These are phyloP conservation scores for Oryzaephilus surinamensis DNA, from an alignment of 1,140 invertebrate species.

Conservation along the genomic window DNA sequence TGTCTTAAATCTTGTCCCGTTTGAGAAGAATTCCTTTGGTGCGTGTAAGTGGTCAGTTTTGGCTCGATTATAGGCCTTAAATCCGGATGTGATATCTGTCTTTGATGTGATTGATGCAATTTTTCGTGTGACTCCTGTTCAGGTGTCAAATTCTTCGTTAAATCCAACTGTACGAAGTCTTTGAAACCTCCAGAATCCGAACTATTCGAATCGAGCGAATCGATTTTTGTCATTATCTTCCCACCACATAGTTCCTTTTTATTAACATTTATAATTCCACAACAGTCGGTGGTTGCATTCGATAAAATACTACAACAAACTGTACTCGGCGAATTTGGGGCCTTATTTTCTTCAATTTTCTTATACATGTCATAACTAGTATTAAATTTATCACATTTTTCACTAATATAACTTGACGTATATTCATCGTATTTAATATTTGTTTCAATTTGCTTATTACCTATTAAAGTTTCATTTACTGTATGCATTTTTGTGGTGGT, in stretches of 20 bases:
- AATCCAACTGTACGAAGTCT: conserved; percentile 31
- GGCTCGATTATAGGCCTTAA: conserved; percentile 22
- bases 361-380: conserved; percentile 15
- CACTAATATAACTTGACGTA: conserved; percentile 12
- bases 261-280: conserved; percentile 28
- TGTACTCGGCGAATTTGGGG: conserved; percentile 33
- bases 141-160: conserved; percentile 9
- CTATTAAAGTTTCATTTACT: conserved; percentile 3
- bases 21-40: conserved; percentile 29
- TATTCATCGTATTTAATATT: conserved; percentile 16
- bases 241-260: conserved; percentile 28
- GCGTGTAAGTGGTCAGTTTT: conserved; percentile 16
- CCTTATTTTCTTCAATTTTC: conserved; percentile 21
- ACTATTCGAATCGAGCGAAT: conserved; percentile 33
- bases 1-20: conserved; percentile 21
- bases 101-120: conserved; percentile 20
- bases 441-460: too few relatives aligned
- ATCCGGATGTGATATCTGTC: conserved; percentile 32
- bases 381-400: conserved; percentile 28
- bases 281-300: conserved; percentile 32
- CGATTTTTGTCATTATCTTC: conserved; percentile 31
- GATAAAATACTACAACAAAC: conserved; percentile 35
- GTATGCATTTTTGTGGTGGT: conserved; percentile 1
- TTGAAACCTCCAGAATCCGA: conserved; percentile 37
- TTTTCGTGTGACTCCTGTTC: conserved; percentile 2